Evolutionary conservation across 1,140 invertebrate species (phyloP).

Genomic region (Tribolium castaneum): DNA sequence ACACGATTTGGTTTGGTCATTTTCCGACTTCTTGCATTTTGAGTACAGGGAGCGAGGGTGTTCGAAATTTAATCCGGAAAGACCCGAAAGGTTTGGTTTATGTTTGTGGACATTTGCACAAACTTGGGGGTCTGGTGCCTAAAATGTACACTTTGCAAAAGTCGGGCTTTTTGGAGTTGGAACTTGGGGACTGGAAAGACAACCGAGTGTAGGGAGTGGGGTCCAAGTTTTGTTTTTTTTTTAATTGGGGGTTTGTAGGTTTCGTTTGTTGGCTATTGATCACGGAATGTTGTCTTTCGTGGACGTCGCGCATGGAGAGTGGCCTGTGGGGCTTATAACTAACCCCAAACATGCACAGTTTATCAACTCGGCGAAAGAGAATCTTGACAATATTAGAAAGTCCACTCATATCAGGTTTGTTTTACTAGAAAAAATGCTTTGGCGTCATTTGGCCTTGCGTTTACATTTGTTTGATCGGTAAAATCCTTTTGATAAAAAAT

Average conservation of each 20-base stretch:
- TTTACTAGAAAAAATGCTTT: no score
- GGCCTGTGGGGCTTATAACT: slow-evolving; percentile 87
- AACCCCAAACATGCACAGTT: slow-evolving; percentile 90
- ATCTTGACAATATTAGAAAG: slow-evolving; percentile 72
- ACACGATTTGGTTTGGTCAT: slow-evolving; percentile 90
- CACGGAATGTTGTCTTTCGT: slow-evolving; percentile 91
- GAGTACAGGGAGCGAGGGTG: slow-evolving; percentile 68
- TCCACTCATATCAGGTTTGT: slow-evolving; percentile 83
- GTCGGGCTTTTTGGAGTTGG: slow-evolving; percentile 87
- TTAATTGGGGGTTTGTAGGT: slow-evolving; percentile 67
- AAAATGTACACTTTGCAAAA: slow-evolving; percentile 91
- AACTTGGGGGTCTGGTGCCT: slow-evolving; percentile 79
- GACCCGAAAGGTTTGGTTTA: slow-evolving; percentile 73
- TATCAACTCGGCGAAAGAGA: slow-evolving; percentile 79
- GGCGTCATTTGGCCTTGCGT: no score
- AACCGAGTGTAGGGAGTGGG: slow-evolving; percentile 78
- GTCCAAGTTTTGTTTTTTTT: slow-evolving; percentile 3
- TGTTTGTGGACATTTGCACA: slow-evolving; percentile 94
- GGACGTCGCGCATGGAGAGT: slow-evolving; percentile 80
- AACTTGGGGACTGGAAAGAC: slow-evolving; percentile 95
- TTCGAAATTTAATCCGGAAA: slow-evolving; percentile 70
- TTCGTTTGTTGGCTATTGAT: slow-evolving; percentile 85
- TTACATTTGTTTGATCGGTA: no score
- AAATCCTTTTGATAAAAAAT: no score
- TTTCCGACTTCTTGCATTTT: slow-evolving; percentile 92